A percentile compares a stretch with the other conserved stretches of the same genome.
Evolutionary conservation across 2,113 vertebrate species (phyloP).

Genomic region (Chionis minor): DNA sequence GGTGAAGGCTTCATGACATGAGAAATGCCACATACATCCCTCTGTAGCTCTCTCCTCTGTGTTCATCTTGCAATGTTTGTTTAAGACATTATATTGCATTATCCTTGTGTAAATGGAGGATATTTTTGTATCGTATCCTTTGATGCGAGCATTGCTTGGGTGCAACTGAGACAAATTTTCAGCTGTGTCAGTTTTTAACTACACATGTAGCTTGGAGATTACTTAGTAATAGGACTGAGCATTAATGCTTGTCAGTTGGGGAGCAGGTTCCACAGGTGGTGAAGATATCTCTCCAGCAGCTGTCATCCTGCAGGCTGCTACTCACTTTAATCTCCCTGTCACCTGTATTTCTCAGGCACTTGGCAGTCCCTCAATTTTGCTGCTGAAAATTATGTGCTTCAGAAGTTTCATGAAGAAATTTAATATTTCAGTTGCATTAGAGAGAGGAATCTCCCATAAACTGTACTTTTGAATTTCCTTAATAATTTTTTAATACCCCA

Average conservation of each 20-base stretch:
- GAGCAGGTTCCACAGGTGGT: conserved; percentile 26
- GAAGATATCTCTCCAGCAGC: conserved; percentile 36
- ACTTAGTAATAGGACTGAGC: background rate
- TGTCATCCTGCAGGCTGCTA: background rate
- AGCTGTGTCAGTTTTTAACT: background rate
- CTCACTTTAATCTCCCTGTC: conserved; percentile 17
- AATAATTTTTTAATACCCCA: background rate
- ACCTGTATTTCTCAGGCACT: conserved; percentile 2
- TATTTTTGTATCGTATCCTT: background rate
- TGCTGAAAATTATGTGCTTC: background rate
- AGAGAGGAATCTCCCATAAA: background rate
- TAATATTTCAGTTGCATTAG: conserved; percentile 9
- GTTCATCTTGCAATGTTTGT: background rate
- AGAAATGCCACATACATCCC: background rate
- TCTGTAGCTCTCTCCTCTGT: fast-evolving
- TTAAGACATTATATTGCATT: background rate
- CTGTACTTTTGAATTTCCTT: background rate
- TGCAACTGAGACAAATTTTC: background rate
- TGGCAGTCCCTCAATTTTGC: background rate
- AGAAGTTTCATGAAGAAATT: conserved; percentile 13
- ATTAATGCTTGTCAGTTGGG: background rate
- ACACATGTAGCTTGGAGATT: background rate
- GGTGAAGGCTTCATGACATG: background rate
- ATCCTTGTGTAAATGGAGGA: background rate
- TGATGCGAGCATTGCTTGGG: background rate